These are phyloP conservation scores for Echinops telfairi DNA, from an alignment of 2,113 vertebrate species.

Conservation along the genomic window DNA sequence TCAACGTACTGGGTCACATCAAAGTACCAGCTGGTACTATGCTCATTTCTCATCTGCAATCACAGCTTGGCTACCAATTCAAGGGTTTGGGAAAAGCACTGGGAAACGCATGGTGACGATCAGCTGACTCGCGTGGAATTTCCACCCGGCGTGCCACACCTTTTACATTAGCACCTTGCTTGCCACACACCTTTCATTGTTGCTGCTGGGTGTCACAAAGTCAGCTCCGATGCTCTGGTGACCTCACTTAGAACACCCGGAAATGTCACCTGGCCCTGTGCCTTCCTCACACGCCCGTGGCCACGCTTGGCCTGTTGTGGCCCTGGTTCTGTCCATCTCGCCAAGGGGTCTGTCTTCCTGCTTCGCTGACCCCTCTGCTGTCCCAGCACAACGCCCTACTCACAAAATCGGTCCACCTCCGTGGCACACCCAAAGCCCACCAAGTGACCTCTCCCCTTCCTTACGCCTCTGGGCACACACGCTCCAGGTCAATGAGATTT, in stretches of 20 bases:
- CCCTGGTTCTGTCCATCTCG: not conserved
- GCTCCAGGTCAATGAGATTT: not conserved
- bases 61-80: not conserved
- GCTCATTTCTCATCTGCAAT: not conserved
- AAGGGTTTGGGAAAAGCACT: not conserved
- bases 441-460: not conserved
- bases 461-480: not conserved
- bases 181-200: not conserved
- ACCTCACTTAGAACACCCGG: not conserved
- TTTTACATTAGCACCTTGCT: not conserved
- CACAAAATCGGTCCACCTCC: not conserved
- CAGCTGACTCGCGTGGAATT: not conserved
- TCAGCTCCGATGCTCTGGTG: not conserved
- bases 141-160: not conserved
- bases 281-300: not conserved
- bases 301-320: not conserved
- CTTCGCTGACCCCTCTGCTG: not conserved
- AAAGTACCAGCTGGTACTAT: rapidly evolving
- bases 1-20: not conserved
- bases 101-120: not conserved
- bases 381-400: not conserved
- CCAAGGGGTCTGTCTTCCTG: not conserved
- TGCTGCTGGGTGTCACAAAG: not conserved
- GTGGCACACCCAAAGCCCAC: not conserved
- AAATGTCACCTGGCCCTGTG: not conserved